Conservation (phyloP, 2,888 invertebrate species). For the Cepaea hortensis region DNA sequence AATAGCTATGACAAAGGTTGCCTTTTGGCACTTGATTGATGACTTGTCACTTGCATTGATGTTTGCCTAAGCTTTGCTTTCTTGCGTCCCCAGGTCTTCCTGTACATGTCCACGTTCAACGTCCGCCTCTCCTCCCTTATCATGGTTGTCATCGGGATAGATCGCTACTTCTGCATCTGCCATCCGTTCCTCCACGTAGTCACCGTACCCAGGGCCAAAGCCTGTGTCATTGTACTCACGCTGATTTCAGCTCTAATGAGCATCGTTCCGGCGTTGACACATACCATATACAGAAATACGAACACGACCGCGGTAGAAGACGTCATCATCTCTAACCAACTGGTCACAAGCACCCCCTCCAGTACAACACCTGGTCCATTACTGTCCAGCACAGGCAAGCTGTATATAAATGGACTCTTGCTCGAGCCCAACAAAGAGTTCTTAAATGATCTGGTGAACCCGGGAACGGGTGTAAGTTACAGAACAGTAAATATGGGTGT, state of each 20-base stretch:
- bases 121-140: constrained; percentile 72
- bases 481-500: neutral
- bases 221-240: constrained; percentile 57
- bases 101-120: constrained; percentile 69
- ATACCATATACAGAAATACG: neutral
- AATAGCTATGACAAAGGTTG: too few relatives aligned
- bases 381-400: neutral
- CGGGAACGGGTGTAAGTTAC: neutral
- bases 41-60: too few relatives aligned
- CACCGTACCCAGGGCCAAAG: constrained; percentile 60
- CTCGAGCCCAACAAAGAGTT: neutral
- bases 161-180: constrained; percentile 71
- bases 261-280: constrained; percentile 54
- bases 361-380: neutral
- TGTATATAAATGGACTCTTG: neutral
- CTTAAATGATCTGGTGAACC: neutral
- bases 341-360: constrained; percentile 51
- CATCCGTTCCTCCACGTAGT: constrained; percentile 69
- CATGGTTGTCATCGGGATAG: constrained; percentile 68
- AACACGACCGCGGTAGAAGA: too few relatives aligned
- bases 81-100: constrained; percentile 59
- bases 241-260: constrained; percentile 56
- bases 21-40: too few relatives aligned
- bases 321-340: constrained; percentile 14
- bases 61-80: too few relatives aligned